Evolutionary conservation across 2,888 invertebrate genomes (phyloP), one percentile per base, ranked within the genome.

Genomic region (Malthinus flaveolus): DNA sequence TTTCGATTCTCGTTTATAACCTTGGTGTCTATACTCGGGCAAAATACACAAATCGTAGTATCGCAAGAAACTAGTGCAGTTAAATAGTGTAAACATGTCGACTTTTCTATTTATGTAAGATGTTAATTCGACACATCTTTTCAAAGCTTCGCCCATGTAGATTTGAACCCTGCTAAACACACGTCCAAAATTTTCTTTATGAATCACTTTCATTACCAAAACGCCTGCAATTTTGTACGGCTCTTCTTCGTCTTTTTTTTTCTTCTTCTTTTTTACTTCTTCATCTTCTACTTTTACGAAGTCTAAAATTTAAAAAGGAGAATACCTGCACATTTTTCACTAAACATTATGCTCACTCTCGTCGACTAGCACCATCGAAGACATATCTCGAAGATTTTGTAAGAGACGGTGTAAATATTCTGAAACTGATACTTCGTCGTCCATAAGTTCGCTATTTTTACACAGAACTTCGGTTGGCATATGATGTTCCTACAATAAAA

Each of bases 301-400:
- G 34, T 46, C 53, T 56, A n/a, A 39, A 13, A 31, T 15, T 32
- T 12, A 54, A 32, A 60, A 54, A 47, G 10, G 10, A 8, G 23
- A 35, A 23, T 46, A 11, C 11, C 39, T 44, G 12, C 31, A 4
- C 1, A 15, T 23, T 46, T 33, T 64, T 7, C 1, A 32, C 45
- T 3, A 11, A 8, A 10, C 9, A 15, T 33, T 47, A 34, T 3
- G 7, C 32, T 12, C 8, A 71, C 71, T 61, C 57, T 62, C 65
- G 56, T 76, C 71, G 6, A 78, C 54, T 7, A 74, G 73, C 44
- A 74, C 70, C 32, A 78, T 70, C 0, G 78, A 77, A 34, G 71
- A 69, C 6, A 62, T 63, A 56, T 77, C 76, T 59, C 70, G 73
- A 44, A 79, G 55, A 37, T 68, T 68, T 44, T 61, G 72, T 34